phyloP scores from a whole-genome alignment of 2,888 invertebrate genomes.

The Lasiommata megera region DNA sequence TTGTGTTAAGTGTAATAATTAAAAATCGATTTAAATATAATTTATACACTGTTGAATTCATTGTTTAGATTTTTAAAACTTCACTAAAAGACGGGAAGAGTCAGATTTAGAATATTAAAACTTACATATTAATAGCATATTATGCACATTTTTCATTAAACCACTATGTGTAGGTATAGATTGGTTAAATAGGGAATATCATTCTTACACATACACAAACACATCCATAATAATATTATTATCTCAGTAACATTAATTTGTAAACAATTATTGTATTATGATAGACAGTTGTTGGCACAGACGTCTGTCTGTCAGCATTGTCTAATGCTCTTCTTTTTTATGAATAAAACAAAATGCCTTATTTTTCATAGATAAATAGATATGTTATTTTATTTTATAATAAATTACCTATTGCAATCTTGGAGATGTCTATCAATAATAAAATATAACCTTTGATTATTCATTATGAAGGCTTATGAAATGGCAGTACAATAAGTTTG shows the following conservation, averaged over 20 bases:
- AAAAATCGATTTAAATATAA: neutral
- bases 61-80: slow-evolving; percentile 12
- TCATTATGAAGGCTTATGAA: too few relatives aligned
- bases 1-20: neutral
- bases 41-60: neutral
- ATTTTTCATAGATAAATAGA: too few relatives aligned
- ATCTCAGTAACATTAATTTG: slow-evolving; percentile 23
- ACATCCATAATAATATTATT: slow-evolving; percentile 11
- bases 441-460: too few relatives aligned
- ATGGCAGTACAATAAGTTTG: too few relatives aligned
- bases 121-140: slow-evolving; percentile 34
- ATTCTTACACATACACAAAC: slow-evolving; percentile 25
- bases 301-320: too few relatives aligned
- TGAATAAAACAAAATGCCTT: too few relatives aligned
- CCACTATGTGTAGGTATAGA: slow-evolving; percentile 31
- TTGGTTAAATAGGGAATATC: slow-evolving; percentile 34
- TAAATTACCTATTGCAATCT: too few relatives aligned
- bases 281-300: too few relatives aligned
- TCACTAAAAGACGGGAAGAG: slow-evolving; percentile 58
- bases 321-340: too few relatives aligned
- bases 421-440: too few relatives aligned
- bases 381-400: too few relatives aligned
- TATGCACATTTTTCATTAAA: slow-evolving; percentile 26
- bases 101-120: slow-evolving; percentile 59
- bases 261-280: slow-evolving; percentile 25